Base-by-base conservation (phyloP, 1,140 invertebrate genomes). In the Arctopsyche grandis region DNA sequence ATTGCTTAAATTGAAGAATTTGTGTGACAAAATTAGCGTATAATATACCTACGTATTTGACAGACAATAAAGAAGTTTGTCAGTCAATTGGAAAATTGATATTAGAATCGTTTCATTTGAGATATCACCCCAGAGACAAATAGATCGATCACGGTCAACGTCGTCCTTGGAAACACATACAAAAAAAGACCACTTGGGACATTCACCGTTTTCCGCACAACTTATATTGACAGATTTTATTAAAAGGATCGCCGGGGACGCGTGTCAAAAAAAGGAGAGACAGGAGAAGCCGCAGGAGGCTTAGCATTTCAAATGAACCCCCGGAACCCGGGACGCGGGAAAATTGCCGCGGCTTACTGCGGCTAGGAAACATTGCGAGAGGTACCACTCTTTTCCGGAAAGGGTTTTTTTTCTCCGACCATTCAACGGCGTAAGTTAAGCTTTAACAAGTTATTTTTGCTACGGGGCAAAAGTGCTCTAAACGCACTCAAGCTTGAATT, bases 151-250 rank as follows among this genome's bases (percentile, higher is more conserved):
- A 66, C 63, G 63, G 63, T 66, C 63, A 66, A 24, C 29, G 29
- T 38, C 7, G 29, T 7, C 29, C 29, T 38, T 38, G 3, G 29
- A 38, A 38, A 38, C 7, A 38, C 29, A 38, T 4, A 52, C 1
- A 52, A 52, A 52, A 16, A 16, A 52, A 52, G 12, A 52, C 3
- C 48, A 52, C 48, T 46, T 22, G 4, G 26, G 24, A 43, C 16
- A 21, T 52, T 1, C 16, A 16, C 69, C 21, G 22, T 56, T 56
- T 74, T 29, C 46, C 22, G 46, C 12, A 21, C 10, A 74, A 24
- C 73, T 63, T 52, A 79, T 70, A 79, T 79, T 81, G 80, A 81
- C 80, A 81, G 77, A 79, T 81, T 81, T 81, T 81, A 81, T 81
- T 81, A 79, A 79, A 78, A 52, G 75, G 78, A 77, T 81, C 19